Percentiles rank a stretch among this genome's conserved stretches.
These are phyloP conservation scores for Cetoscarus ocellatus DNA, from an alignment of 2,797 vertebrate genomes.

Conservation along the genomic window DNA sequence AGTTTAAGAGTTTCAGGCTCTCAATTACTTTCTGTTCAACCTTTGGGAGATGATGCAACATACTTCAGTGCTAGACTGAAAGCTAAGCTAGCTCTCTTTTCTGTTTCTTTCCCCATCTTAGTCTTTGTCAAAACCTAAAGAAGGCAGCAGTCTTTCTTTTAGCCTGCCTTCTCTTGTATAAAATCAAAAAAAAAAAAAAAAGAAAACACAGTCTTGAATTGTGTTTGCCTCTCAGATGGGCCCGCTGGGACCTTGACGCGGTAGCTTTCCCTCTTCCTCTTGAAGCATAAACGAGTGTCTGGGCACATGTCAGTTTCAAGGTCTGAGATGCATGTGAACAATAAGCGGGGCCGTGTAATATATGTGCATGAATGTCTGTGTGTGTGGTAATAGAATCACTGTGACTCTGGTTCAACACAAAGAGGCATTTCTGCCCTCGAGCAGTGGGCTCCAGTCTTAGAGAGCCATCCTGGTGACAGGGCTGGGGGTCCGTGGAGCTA, in stretches of 20 bases:
- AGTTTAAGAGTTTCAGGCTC: too few relatives aligned
- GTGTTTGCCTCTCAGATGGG: conserved; percentile 3
- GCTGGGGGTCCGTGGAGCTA: conserved; percentile 67
- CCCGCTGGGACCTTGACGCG: conserved; percentile 32
- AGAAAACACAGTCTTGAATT: conserved; percentile 4
- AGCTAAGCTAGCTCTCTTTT: not conserved
- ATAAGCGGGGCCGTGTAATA: conserved; percentile 13
- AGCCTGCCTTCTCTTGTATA: not conserved
- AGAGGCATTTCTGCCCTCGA: conserved; percentile 47
- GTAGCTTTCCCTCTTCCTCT: not conserved
- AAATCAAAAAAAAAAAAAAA: not conserved
- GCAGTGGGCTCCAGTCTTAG: conserved; percentile 53
- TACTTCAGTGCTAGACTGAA: not conserved
- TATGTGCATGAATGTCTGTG: conserved; percentile 5
- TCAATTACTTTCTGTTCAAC: not conserved
- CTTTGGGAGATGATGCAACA: too few relatives aligned
- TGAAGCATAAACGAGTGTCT: conserved; percentile 17
- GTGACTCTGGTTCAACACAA: conserved; percentile 42
- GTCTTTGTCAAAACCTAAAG: not conserved
- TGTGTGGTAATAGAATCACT: conserved; percentile 28
- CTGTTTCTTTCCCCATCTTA: not conserved
- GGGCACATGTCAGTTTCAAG: conserved; percentile 27
- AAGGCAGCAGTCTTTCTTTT: not conserved
- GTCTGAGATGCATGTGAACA: conserved; percentile 24
- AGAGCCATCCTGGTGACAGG: conserved; percentile 58